Base-by-base conservation (phyloP, 64 coral and sea anemone species). In the Hydrozoanthus tunicans region DNA sequence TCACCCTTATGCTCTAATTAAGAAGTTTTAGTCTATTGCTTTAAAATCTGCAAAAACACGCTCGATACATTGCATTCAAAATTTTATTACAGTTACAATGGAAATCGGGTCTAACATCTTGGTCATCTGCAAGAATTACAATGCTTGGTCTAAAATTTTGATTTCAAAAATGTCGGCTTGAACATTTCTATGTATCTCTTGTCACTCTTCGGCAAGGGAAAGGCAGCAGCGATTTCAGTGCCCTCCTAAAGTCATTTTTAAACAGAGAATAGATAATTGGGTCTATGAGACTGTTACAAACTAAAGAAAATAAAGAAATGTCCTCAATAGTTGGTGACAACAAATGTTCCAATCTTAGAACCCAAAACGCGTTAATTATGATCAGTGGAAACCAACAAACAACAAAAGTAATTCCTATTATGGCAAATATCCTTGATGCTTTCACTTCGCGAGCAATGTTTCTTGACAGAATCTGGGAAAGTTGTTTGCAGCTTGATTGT, bases 341-440 rank as follows among this genome's bases (percentile, higher is more conserved):
- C 1, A 59, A 32, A 10, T 73, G 11, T 3, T 88, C 84, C 51
- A 88, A 62, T 9, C 84, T 70, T 10, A 88, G 9, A 43, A 88
- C 84, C 52, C 66, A 74, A 73, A 58, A 88, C 56, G 25, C 57
- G 69, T 88, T 88, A 7, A 88, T 12, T 13, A 88, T 54, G 52
- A 88, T 88, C 7, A 88, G 3, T 43, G 84, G 84, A 73, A 88
- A 88, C 84, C 84, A 88, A 14, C 68, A 88, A 3, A 88, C 11
- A 9, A 73, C 68, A 73, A 88, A 88, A 6, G 84, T 61, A 15
- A 69, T 57, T 26, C 65, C 84, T 6, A 88, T 13, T 7, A 88
- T 53, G 27, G 84, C 84, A 17, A 88, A 20, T 9, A 88, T 69
- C 74, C 58, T 88, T 1, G 84, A 54, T 6, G 68, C 84, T 74